phyloP scores from a whole-genome alignment of 2,113 vertebrate genomes.

The Circaetus gallicus region DNA sequence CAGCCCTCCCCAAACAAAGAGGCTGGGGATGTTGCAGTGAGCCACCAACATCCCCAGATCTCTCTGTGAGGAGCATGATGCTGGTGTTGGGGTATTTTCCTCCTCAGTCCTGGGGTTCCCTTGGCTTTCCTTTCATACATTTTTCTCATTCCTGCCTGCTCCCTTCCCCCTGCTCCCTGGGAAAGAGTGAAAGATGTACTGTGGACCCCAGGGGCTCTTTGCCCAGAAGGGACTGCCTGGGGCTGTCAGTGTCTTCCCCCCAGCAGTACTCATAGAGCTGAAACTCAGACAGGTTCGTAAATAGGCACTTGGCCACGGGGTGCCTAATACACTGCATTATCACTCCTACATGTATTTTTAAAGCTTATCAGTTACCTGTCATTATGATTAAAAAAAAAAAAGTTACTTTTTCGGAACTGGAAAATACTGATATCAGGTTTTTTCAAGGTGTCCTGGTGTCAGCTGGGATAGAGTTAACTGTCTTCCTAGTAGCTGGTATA shows the following conservation, averaged over 20 bases:
- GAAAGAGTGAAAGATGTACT: neutral
- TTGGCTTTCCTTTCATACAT: neutral
- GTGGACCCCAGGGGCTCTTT: neutral
- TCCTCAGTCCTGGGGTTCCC: neutral
- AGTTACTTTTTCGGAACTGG: neutral
- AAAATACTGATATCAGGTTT: neutral
- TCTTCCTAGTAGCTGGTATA: too few species aligned
- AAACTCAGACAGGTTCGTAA: neutral
- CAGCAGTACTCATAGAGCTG: neutral
- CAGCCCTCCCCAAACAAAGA: neutral
- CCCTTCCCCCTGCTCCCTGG: neutral
- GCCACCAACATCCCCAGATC: rapidly evolving
- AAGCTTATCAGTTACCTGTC: neutral
- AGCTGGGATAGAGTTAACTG: too few species aligned
- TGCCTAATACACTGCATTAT: neutral
- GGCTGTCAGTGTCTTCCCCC: neutral
- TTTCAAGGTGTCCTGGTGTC: neutral
- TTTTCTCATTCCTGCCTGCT: neutral
- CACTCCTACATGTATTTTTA: neutral
- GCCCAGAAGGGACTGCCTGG: too few species aligned
- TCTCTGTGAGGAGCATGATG: neutral
- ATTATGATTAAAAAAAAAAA: neutral
- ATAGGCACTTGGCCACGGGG: neutral
- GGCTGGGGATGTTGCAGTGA: neutral
- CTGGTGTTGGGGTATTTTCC: neutral